Percentiles rank a stretch among this genome's conserved stretches.
phyloP scores from a whole-genome alignment of 2,888 invertebrate genomes.

The Halictus ligatus region DNA sequence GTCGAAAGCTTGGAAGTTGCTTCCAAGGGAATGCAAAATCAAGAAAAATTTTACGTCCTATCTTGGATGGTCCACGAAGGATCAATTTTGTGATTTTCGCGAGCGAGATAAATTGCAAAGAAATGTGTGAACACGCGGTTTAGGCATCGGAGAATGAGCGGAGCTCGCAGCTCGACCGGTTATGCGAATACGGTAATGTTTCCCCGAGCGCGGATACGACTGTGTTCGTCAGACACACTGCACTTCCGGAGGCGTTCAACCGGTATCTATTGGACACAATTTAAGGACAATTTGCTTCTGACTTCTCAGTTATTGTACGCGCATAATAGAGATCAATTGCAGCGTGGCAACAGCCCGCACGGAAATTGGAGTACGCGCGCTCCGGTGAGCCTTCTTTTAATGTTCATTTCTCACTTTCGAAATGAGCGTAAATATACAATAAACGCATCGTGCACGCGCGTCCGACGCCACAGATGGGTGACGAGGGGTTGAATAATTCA shows the following conservation, averaged over 20 bases:
- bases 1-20: background rate
- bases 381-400: background rate
- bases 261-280: background rate
- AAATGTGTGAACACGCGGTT: background rate
- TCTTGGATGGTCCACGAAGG: no score
- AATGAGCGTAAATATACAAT: conserved; percentile 1
- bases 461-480: conserved; percentile 43
- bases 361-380: background rate
- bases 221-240: background rate
- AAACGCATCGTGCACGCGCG: background rate
- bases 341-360: background rate
- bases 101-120: background rate
- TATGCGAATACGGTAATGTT: background rate
- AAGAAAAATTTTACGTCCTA: background rate
- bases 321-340: conserved; percentile 5
- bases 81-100: background rate
- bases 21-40: background rate
- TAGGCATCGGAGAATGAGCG: background rate
- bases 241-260: background rate
- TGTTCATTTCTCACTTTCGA: conserved; percentile 10
- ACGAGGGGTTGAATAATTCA: conserved; percentile 40
- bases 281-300: background rate
- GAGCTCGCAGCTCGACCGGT: background rate
- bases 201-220: background rate
- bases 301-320: background rate